A percentile compares a stretch with the other conserved stretches of the same genome.
phyloP scores from a whole-genome alignment of 2,797 vertebrate species.

The Spinibarbus caldwelli region DNA sequence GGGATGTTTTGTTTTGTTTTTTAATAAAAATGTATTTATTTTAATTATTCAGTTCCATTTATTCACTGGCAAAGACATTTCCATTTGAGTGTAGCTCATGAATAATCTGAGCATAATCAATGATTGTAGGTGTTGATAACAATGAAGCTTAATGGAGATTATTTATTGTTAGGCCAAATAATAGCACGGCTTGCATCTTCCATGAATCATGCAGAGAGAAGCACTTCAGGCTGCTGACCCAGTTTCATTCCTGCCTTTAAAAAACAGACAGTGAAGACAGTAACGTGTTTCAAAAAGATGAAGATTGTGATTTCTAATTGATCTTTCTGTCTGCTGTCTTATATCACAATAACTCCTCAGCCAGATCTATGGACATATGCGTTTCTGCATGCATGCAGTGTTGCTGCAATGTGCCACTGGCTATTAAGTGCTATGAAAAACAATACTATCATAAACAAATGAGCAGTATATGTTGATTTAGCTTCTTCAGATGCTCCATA shows the following conservation, averaged over 20 bases:
- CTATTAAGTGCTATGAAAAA: background rate
- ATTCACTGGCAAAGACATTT: background rate
- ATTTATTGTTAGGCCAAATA: background rate
- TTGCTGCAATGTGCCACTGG: background rate
- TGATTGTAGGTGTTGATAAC: constrained; percentile 6
- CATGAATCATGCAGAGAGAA: constrained; percentile 38
- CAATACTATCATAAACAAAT: background rate
- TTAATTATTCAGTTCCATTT: background rate
- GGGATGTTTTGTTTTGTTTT: background rate
- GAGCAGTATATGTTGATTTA: background rate
- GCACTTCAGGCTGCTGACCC: constrained; percentile 43
- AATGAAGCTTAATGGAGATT: constrained; percentile 2
- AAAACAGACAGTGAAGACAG: background rate
- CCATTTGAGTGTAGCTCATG: background rate
- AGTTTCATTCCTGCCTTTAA: constrained; percentile 16
- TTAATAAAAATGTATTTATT: background rate
- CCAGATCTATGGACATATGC: background rate
- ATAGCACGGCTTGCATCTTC: constrained; percentile 7
- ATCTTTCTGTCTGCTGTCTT: background rate
- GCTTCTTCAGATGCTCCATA: constrained; percentile 51
- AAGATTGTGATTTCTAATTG: background rate
- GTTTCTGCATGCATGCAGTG: background rate
- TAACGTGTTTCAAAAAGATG: background rate
- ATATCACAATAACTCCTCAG: background rate
- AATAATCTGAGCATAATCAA: constrained; percentile 4